phyloP scores from a whole-genome alignment of 2,888 invertebrate species.

The Stegophylla sp. region DNA sequence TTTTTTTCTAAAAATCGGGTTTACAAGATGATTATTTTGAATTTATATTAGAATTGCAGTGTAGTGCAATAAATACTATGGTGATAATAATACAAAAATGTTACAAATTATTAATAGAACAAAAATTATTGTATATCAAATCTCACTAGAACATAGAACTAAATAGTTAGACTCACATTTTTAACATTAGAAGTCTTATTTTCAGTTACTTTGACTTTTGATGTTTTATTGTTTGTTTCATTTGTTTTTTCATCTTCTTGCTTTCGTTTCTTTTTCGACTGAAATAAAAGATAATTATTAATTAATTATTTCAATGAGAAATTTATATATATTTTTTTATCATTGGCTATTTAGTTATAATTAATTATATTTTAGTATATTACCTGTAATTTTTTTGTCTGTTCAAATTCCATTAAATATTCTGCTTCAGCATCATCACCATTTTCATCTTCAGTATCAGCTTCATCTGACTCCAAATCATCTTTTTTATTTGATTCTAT shows the following conservation, averaged over 20 bases:
- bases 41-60: too few relatives aligned
- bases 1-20: too few relatives aligned
- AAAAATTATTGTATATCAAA: too few relatives aligned
- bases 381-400: conserved; percentile 53
- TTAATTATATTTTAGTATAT: not conserved
- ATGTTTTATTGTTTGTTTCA: not conserved
- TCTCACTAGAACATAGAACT: too few relatives aligned
- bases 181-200: not conserved
- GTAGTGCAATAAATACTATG: too few relatives aligned
- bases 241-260: not conserved
- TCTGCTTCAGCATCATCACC: conserved; percentile 56
- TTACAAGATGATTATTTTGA: too few relatives aligned
- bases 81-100: too few relatives aligned
- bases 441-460: conserved; percentile 29
- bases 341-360: not conserved
- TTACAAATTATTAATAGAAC: too few relatives aligned
- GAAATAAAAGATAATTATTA: not conserved
- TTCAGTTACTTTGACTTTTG: not conserved
- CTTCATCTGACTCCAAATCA: conserved; percentile 10
- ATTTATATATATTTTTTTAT: too few relatives aligned
- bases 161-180: not conserved
- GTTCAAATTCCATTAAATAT: conserved; percentile 52
- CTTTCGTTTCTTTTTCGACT: conserved; percentile 44
- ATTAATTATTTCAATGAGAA: too few relatives aligned
- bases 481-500: conserved; percentile 8